A percentile compares a stretch with the other conserved stretches of the same genome.
Conservation (phyloP, 2,113 vertebrate genomes). For the Alectura lathami region DNA sequence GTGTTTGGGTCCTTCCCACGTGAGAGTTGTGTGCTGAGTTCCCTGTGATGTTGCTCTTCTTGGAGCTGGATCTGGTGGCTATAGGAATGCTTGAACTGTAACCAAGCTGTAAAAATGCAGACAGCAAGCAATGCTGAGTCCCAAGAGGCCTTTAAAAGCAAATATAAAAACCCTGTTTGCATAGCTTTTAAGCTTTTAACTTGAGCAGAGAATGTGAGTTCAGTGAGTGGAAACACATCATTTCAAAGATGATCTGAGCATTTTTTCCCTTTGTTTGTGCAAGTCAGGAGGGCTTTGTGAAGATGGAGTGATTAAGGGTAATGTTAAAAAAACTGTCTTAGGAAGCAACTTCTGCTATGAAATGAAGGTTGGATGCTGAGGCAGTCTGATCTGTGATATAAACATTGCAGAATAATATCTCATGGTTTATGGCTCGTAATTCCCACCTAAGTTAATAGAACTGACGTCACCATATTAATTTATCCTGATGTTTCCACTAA, state of each 20-base stretch:
- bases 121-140: background rate
- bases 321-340: background rate
- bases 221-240: background rate
- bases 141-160: conserved; percentile 5
- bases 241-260: background rate
- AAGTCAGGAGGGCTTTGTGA: background rate
- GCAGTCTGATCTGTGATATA: background rate
- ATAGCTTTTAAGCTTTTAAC: background rate
- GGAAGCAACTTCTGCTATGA: background rate
- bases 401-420: background rate
- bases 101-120: background rate
- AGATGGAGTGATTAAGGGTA: background rate
- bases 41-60: background rate
- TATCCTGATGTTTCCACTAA: background rate
- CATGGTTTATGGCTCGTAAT: background rate
- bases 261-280: background rate
- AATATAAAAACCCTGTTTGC: conserved; percentile 14
- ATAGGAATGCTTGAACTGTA: background rate
- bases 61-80: background rate
- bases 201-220: conserved; percentile 15
- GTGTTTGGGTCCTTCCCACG: background rate
- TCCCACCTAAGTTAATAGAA: background rate
- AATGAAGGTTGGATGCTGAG: background rate
- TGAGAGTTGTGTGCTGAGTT: background rate
- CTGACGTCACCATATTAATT: background rate